Evolutionary conservation across 2,113 vertebrate genomes (phyloP).

Genomic region (Baryphthengus martii): DNA sequence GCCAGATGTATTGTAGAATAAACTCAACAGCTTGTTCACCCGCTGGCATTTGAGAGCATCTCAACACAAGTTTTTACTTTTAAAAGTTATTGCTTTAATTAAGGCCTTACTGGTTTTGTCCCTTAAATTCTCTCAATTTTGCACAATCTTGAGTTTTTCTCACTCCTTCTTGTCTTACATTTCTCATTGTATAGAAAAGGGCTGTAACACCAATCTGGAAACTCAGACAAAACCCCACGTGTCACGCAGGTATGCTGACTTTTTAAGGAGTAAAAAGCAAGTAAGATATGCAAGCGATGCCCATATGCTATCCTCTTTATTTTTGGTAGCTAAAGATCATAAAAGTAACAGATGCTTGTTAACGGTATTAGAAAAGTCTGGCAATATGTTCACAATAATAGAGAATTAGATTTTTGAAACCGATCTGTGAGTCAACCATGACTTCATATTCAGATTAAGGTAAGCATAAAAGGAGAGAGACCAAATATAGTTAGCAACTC

Average conservation of each 20-base stretch:
- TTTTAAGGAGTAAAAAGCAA: background rate
- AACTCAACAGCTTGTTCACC: background rate
- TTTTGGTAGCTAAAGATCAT: background rate
- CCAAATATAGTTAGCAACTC: background rate
- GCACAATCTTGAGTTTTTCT: background rate
- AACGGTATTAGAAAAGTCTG: slow-evolving; percentile 18
- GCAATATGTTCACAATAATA: background rate
- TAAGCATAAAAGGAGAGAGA: background rate
- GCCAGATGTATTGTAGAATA: background rate
- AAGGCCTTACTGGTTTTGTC: background rate
- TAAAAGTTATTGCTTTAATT: background rate
- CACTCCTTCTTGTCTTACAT: background rate
- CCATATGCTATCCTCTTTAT: background rate
- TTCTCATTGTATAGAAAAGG: background rate
- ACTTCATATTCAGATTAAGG: background rate
- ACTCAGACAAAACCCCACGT: background rate
- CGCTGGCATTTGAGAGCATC: background rate
- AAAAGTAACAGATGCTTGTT: slow-evolving; percentile 28
- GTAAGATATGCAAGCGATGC: background rate
- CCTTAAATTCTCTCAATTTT: background rate
- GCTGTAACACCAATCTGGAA: background rate
- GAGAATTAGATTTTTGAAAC: slow-evolving; percentile 31
- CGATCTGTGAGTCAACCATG: background rate
- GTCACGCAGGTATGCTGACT: background rate
- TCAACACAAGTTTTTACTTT: background rate